Conservation (phyloP, 2,113 vertebrate species). For the Lampris incognitus region DNA sequence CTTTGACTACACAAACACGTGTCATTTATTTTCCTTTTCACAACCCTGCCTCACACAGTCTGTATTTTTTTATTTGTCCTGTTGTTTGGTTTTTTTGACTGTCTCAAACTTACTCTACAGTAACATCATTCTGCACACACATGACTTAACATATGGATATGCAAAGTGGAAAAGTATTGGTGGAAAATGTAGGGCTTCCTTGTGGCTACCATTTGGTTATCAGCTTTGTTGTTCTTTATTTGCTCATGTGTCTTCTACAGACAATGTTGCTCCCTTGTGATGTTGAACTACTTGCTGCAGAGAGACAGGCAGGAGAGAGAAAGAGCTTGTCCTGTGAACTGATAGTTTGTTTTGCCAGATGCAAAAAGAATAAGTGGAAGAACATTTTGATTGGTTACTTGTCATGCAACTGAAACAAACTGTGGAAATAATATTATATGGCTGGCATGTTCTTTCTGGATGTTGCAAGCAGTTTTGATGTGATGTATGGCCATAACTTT, state of each 20-base stretch:
- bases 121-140: too few species aligned
- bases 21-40: too few species aligned
- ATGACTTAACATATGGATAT: too few species aligned
- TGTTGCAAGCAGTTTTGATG: background rate
- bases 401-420: too few species aligned
- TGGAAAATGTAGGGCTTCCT: conserved; percentile 10
- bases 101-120: too few species aligned
- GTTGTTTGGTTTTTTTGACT: too few species aligned
- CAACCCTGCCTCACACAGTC: too few species aligned
- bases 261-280: conserved; percentile 49
- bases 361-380: background rate
- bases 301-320: conserved; percentile 37
- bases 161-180: background rate
- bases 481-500: background rate
- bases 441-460: background rate
- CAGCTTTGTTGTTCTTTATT: conserved; percentile 36
- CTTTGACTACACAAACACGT: too few species aligned
- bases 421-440: background rate
- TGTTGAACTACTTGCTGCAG: conserved; percentile 61
- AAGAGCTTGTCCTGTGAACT: conserved; percentile 11
- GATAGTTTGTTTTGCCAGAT: conserved; percentile 17
- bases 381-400: too few species aligned
- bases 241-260: conserved; percentile 41
- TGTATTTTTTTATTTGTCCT: too few species aligned
- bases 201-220: conserved; percentile 59